Base-by-base conservation (phyloP, 2,888 invertebrate species). In the Pollenia amentaria region DNA sequence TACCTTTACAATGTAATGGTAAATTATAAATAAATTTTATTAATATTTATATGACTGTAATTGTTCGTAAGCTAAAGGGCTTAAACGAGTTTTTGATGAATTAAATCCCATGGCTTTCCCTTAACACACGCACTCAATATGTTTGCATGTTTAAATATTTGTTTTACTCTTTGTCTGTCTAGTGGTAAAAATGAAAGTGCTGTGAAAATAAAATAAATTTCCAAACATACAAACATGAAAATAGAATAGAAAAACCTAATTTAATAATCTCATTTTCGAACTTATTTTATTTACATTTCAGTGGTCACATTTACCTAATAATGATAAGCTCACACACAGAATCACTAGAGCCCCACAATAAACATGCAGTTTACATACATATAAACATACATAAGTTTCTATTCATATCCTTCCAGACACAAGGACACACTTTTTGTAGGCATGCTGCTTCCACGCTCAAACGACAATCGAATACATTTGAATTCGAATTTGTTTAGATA, bases 221-320 rank as follows among this genome's bases (percentile, higher is more conserved):
- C 16, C 29, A 53, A 53, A 70, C 40, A 12, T 18, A 40, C 12
- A 53, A 38, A 40, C 38, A 53, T 53, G 42, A 7, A 14, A 12
- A 42, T 44, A 42, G 11, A 38, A n/a, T 8, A 69, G 44, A 67
- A 62, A 76, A 75, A 60, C 60, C 51, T 55, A 82, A 75, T 82
- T 82, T 69, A 82, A 69, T 76, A 82, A 82, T 69, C 67, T 64
- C 21, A 82, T 82, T 76, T 76, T 69, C 60, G 48, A 70, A 75
- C 69, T 69, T 44, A 76, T 76, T 76, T 60, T 70, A 76, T 82
- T 82, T 64, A 62, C 76, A 76, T 76, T 75, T 82, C 16, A 70
- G 42, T 82, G 69, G 69, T 38, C 76, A 70, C 51, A 73, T 67
- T 46, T 57, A 55, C 46, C 55, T 48, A 73, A 48, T 73, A 7